Conservation (phyloP, 2,888 invertebrate genomes). For the Sialis fuliginosa region DNA sequence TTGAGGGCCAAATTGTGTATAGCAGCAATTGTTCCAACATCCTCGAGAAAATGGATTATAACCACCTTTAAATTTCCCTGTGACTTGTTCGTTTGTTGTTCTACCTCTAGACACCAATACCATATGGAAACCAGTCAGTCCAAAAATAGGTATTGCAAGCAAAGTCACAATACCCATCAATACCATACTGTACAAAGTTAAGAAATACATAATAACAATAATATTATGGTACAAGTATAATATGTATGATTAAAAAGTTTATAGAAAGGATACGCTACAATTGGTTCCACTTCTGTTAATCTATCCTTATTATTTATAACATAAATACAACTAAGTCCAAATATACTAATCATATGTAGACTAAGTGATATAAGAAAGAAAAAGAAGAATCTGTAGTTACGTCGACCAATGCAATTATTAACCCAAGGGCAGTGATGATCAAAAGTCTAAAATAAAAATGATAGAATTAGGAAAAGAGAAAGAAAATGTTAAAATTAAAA, state of each 20-base stretch:
- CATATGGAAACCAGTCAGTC: constrained; percentile 95
- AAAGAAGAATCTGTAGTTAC: constrained; percentile 98
- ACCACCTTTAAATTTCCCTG: constrained; percentile 96
- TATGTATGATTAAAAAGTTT: background rate
- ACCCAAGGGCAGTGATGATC: constrained; percentile 99
- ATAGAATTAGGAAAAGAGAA: background rate
- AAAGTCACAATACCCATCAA: constrained; percentile 84
- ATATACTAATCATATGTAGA: constrained; percentile 95
- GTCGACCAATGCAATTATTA: constrained; percentile 90
- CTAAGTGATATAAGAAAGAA: constrained; percentile 93
- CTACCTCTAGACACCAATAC: constrained; percentile 89
- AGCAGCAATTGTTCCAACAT: constrained; percentile 89
- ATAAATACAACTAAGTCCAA: constrained; percentile 81
- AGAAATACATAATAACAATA: too few species aligned
- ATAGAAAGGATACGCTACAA: constrained; percentile 72
- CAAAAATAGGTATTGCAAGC: constrained; percentile 91
- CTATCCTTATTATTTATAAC: constrained; percentile 72
- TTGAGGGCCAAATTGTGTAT: constrained; percentile 90
- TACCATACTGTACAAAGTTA: constrained; percentile 44
- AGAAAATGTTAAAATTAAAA: constrained; percentile 3
- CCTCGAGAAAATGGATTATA: constrained; percentile 97
- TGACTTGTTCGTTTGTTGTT: constrained; percentile 99
- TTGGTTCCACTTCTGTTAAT: constrained; percentile 62
- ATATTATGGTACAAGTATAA: too few species aligned
- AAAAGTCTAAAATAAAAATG: constrained; percentile 64